Evolutionary conservation across 1,140 invertebrate species (phyloP).

Genomic region (Rhynchophorus ferrugineus): DNA sequence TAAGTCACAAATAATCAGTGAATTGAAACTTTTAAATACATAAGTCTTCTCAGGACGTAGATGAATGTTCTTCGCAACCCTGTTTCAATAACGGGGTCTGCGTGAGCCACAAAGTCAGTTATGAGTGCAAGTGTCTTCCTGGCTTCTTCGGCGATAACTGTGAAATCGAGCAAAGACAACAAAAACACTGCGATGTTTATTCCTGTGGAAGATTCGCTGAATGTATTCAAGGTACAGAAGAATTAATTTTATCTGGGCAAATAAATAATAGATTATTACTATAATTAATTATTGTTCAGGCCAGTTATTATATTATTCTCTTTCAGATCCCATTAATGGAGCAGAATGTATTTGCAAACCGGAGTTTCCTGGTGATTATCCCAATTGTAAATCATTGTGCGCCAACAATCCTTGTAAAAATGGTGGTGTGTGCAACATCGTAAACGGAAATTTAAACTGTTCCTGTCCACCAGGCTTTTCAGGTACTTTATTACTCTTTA

Average conservation of each 20-base stretch:
- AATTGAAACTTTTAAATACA: background rate
- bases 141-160: conserved; percentile 55
- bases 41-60: conserved; percentile 40
- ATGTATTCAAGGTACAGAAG: conserved; percentile 11
- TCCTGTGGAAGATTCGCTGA: conserved; percentile 11
- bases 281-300: no score
- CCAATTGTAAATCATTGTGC: conserved; percentile 59
- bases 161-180: conserved; percentile 42
- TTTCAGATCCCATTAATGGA: conserved; percentile 47
- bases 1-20: conserved; percentile 31
- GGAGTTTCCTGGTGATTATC: conserved; percentile 54
- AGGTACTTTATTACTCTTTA: conserved; percentile 43
- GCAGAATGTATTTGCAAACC: conserved; percentile 59
- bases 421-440: conserved; percentile 50
- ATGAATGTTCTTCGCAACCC: conserved; percentile 59
- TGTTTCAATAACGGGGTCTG: conserved; percentile 62
- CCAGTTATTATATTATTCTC: background rate
- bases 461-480: conserved; percentile 61
- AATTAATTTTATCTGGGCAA: background rate
- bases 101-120: conserved; percentile 49
- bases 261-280: no score
- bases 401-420: conserved; percentile 52
- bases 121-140: conserved; percentile 46
- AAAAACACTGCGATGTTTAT: conserved; percentile 38
- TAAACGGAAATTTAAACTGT: conserved; percentile 56